Evolutionary conservation across 2,113 vertebrate species (phyloP).

Genomic region (Gallinago media): DNA sequence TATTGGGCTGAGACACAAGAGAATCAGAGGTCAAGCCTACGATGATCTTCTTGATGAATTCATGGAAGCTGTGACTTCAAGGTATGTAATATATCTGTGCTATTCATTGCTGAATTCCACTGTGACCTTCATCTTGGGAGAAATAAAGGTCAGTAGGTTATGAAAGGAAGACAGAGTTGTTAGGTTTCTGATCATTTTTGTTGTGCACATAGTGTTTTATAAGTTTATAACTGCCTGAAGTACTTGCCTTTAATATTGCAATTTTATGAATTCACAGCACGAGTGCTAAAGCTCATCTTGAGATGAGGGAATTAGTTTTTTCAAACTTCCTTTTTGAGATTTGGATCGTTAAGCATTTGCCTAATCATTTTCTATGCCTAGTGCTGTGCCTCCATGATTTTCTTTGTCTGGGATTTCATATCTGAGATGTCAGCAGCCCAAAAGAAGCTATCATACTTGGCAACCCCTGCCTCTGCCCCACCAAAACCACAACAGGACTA

Average conservation of each 20-base stretch:
- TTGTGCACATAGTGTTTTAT: neutral
- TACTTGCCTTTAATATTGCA: neutral
- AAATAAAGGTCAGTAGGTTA: neutral
- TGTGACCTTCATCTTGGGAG: neutral
- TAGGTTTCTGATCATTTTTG: neutral
- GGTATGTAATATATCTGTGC: conserved; percentile 77
- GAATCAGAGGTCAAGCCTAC: conserved; percentile 90
- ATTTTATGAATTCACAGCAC: neutral
- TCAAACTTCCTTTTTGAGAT: neutral
- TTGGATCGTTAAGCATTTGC: neutral
- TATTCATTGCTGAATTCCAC: neutral
- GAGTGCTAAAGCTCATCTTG: neutral
- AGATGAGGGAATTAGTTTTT: neutral
- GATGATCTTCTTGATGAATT: conserved; percentile 96
- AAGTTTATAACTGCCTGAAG: neutral
- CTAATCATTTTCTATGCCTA: neutral
- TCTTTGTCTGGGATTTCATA: neutral
- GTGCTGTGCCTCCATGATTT: fast-evolving
- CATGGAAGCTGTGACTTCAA: conserved; percentile 93
- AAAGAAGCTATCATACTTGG: neutral
- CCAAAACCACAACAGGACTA: neutral
- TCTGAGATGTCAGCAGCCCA: neutral
- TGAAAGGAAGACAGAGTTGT: neutral
- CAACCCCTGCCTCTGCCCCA: neutral
- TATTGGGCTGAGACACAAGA: conserved; percentile 92